Evolutionary conservation across 1,140 invertebrate genomes (phyloP), one percentile per base, ranked within the genome.

Genomic region (Danaus melanippus): DNA sequence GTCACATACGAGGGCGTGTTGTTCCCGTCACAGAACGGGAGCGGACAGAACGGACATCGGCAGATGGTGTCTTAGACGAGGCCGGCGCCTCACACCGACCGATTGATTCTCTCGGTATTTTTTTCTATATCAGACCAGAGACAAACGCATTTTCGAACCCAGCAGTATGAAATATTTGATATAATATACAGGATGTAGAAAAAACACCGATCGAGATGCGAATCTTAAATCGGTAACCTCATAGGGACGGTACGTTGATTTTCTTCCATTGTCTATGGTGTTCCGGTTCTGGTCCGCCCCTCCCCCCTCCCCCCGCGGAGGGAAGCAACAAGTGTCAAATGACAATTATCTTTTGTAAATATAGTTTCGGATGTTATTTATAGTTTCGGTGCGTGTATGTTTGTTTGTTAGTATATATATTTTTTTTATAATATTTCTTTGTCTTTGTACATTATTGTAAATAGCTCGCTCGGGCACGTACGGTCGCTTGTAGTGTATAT

Each of bases 1-100:
- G 92, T 95, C 10, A 93, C 92, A 72, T 97, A 97, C 74, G 93
- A 96, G 86, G 96, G 96, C 9, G 92, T 97, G 10, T 88, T 97
- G 1, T 95, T 95, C 81, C 94, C 95, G 44, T 85, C 86, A 53
- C 80, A 88, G 46, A 87, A 87, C 60, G 78, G 86, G 47, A 88
- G 88, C 51, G 88, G 88, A 52, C 88, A 89, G 73, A 86, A 84
- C 46, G 84, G 86, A 7, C 84, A 86, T 63, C 73, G 80, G 67
- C 81, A 82, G 64, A 86, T 85, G 79, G 85, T 86, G 7, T 84
- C 84, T 62, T 86, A 86, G 76, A 50, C 46, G 6, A 8, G 32
- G 12, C 11, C 9, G 17, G n/a, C 1, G 5, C 9, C 8, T 21
- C 6, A 9, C 17, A 10, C 1, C 9, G 10, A 2, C 40, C 10